Conservation (phyloP, 1,140 invertebrate genomes). For the Cepaea nemoralis region DNA sequence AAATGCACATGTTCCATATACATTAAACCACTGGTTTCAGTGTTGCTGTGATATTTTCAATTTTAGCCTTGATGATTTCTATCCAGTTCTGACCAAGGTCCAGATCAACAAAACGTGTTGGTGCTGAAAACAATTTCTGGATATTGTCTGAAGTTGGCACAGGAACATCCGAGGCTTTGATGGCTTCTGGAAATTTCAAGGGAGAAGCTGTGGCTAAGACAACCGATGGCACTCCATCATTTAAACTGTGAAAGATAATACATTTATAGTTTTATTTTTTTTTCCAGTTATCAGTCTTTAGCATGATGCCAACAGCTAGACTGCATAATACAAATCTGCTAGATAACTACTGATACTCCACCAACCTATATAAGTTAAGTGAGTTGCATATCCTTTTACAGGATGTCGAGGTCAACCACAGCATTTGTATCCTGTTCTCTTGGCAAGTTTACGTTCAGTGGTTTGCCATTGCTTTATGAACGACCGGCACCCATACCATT, state of each 20-base stretch:
- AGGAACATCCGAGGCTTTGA: conserved; percentile 61
- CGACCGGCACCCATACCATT: too few species aligned
- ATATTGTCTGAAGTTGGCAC: conserved; percentile 42
- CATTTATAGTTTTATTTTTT: too few species aligned
- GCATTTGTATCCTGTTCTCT: too few species aligned
- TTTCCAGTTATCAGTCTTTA: too few species aligned
- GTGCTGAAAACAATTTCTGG: conserved; percentile 46
- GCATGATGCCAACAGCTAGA: too few species aligned
- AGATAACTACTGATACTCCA: too few species aligned
- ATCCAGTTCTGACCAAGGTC: conserved; percentile 68
- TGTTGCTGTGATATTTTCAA: conserved; percentile 56
- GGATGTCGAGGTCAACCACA: too few species aligned
- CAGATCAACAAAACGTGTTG: conserved; percentile 62
- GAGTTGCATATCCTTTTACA: too few species aligned
- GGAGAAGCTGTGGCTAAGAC: conserved; percentile 73
- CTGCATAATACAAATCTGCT: too few species aligned
- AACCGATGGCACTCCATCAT: conserved; percentile 43
- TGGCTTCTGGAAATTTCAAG: conserved; percentile 72
- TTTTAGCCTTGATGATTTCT: conserved; percentile 64
- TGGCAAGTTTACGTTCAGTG: too few species aligned
- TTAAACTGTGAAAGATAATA: not conserved
- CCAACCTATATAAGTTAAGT: too few species aligned
- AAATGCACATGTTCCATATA: not conserved
- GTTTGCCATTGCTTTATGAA: too few species aligned
- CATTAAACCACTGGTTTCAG: not conserved